A percentile compares a stretch with the other conserved stretches of the same genome.
These are phyloP conservation scores for Acanthosepion esculentum DNA, from an alignment of 2,888 invertebrate species.

Conservation along the genomic window DNA sequence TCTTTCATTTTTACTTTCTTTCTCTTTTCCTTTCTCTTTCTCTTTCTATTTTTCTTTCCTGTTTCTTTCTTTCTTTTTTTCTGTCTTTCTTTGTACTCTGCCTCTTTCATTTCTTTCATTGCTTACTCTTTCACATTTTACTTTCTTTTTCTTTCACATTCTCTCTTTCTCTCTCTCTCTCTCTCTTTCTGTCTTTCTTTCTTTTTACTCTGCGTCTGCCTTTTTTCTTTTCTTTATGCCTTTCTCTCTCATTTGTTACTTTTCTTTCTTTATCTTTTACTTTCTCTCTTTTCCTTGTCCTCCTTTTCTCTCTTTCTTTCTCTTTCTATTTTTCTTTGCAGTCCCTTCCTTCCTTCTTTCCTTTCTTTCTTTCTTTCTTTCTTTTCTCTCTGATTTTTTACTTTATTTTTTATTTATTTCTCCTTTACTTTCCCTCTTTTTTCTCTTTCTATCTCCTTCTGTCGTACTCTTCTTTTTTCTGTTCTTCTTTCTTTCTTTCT, in stretches of 20 bases:
- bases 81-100: not conserved
- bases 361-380: no score
- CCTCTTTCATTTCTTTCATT: not conserved
- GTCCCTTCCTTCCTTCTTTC: not conserved
- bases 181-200: not conserved
- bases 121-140: no score
- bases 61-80: not conserved
- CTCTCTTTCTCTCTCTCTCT: not conserved
- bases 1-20: not conserved
- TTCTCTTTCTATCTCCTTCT: not conserved
- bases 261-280: not conserved
- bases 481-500: not conserved
- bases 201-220: no score
- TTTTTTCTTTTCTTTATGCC: not conserved
- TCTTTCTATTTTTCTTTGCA: not conserved
- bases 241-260: not conserved
- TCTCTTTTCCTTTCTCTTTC: not conserved
- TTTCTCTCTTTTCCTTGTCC: not conserved
- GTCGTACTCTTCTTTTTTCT: not conserved
- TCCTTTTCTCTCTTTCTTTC: not conserved
- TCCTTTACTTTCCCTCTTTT: not conserved
- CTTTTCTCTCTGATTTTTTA: no score
- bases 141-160: not conserved
- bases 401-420: not conserved
- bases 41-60: not conserved